Base-by-base conservation (phyloP, 2,113 vertebrate species). In the Ellobius talpinus region DNA sequence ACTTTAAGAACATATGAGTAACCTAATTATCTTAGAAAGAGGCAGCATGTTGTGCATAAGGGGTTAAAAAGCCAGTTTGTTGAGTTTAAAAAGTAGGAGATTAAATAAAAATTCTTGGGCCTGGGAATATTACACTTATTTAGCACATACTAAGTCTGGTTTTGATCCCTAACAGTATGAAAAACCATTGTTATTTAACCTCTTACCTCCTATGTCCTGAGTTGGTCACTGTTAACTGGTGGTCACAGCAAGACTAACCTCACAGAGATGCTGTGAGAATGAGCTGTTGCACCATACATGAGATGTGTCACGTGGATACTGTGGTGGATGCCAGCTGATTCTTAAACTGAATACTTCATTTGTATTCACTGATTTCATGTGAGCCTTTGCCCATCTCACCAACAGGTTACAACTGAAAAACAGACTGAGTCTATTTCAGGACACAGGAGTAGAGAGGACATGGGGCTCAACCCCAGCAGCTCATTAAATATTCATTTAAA, bases 191-290 rank as follows among this genome's bases (percentile, higher is more conserved):
- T 82, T 72, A n/a, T 10, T 91, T 77, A 90, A 11, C 4, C 8
- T 87, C 4, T 52, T 10, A 11, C 4, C 8, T 87, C 4, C 61
- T 10, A 66, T 86, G 39, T 26, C 61, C 84, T 81, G n/a, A 17
- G 76, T 73, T 52, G 92, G 29, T 90, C 11, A 68, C 24, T 82
- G 47, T 84, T 88, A 65, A 88, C 63, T 92, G 12, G 78, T 19
- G 77, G 65, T 65, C 55, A 73, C 31, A 93, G 61, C 2, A 52
- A 36, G 72, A 73, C 24, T 55, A 86, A 86, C 14, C 13, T 87
- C 13, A 76, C 14, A 68, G 47, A 93, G 81, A 86, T 77, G n/a
- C 52, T 86, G 13, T 95, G 61, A 91, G 63, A 93, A 84, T 55
- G 29, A 93, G 90, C 50, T 91, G 9, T 50, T 76, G 74, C n/a